Conservation (phyloP, 2,797 vertebrate species). For the Acanthornis magna region DNA sequence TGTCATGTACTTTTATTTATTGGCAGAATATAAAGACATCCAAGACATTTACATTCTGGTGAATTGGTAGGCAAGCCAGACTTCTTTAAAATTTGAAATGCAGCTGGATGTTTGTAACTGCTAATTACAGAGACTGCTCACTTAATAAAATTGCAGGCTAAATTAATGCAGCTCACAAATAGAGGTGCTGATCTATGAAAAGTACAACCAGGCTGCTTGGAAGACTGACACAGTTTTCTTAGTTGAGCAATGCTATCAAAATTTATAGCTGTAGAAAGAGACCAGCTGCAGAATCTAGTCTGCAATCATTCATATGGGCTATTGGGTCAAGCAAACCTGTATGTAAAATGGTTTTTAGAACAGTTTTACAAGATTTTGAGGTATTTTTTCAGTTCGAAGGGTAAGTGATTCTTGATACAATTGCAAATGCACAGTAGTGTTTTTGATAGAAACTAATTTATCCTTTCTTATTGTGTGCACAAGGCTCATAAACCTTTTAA, state of each 20-base stretch:
- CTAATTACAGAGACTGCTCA: background rate
- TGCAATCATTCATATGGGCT: background rate
- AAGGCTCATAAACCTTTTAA: background rate
- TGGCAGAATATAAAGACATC: background rate
- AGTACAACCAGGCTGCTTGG: background rate
- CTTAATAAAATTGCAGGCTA: slow-evolving; percentile 30
- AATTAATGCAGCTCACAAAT: background rate
- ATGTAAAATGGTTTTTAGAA: background rate
- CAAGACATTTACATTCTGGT: background rate
- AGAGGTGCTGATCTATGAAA: background rate
- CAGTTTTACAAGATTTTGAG: background rate
- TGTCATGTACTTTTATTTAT: background rate
- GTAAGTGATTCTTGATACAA: background rate
- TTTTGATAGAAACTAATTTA: background rate
- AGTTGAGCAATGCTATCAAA: background rate
- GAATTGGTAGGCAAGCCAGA: background rate
- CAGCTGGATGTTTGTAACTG: background rate
- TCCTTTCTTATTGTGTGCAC: background rate
- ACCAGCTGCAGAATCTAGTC: background rate
- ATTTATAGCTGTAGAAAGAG: background rate
- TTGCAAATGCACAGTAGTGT: background rate
- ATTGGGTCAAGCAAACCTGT: background rate
- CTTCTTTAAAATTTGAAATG: slow-evolving; percentile 30
- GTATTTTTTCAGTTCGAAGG: background rate
- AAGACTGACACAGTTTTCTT: background rate